These are phyloP conservation scores for Pandemis heparana DNA, from an alignment of 2,888 invertebrate species.

Conservation along the genomic window DNA sequence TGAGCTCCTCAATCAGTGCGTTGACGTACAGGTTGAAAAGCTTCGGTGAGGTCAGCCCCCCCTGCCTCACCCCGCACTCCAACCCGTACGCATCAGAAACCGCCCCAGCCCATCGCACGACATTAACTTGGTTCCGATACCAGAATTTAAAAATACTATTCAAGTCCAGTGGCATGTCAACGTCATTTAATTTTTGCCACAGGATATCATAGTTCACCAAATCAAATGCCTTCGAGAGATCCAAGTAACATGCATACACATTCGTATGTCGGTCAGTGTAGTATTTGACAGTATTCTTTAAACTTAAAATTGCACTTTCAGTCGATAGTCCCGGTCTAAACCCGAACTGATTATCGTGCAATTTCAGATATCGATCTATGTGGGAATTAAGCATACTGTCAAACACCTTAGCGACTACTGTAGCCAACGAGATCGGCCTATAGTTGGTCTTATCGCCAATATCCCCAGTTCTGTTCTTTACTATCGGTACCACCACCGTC, in stretches of 20 bases:
- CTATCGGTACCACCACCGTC: not conserved
- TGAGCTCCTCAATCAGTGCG: slow-evolving; percentile 26
- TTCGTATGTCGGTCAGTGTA: slow-evolving; percentile 41
- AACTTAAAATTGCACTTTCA: slow-evolving; percentile 40
- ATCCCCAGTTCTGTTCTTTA: not conserved
- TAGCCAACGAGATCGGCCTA: slow-evolving; percentile 16
- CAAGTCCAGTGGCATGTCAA: slow-evolving; percentile 23
- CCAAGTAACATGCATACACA: slow-evolving; percentile 9
- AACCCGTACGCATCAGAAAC: slow-evolving; percentile 21
- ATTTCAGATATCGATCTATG: not conserved
- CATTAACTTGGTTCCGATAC: slow-evolving; percentile 46
- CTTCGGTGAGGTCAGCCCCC: slow-evolving; percentile 27
- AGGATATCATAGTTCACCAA: slow-evolving; percentile 41
- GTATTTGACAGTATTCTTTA: slow-evolving; percentile 43
- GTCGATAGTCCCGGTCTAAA: slow-evolving; percentile 37
- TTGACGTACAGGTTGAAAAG: slow-evolving; percentile 31
- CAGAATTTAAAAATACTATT: slow-evolving; percentile 43
- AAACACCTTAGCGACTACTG: slow-evolving; percentile 8
- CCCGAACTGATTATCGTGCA: slow-evolving; percentile 24
- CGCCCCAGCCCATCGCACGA: slow-evolving; percentile 43
- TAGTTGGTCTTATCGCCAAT: slow-evolving; percentile 9
- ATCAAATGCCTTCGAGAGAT: slow-evolving; percentile 45
- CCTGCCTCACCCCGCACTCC: slow-evolving; percentile 40
- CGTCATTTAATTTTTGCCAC: slow-evolving; percentile 42
- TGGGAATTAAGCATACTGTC: not conserved